Evolutionary conservation across 1,140 invertebrate genomes (phyloP).

Genomic region (Lepidurus apus): DNA sequence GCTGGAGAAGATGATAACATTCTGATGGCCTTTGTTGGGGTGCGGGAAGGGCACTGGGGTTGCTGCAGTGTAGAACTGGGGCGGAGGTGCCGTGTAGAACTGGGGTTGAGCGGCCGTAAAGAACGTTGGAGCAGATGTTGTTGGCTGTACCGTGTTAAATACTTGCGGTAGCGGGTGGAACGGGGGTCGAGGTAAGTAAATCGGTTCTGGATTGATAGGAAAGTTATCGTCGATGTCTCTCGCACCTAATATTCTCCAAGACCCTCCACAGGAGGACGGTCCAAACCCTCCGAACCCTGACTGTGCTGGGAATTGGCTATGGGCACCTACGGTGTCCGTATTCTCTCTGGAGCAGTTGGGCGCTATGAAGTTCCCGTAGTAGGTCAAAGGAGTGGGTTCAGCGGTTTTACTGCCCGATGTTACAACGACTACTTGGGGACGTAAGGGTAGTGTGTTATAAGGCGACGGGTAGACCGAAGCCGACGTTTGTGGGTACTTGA

Average conservation of each 20-base stretch:
- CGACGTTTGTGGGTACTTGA: constrained; percentile 2
- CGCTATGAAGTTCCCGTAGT: not conserved
- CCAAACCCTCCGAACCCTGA: not conserved
- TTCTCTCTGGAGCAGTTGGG: constrained; percentile 10
- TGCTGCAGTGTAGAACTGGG: not conserved
- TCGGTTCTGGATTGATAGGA: not conserved
- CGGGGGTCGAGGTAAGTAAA: not conserved
- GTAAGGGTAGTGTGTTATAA: not conserved
- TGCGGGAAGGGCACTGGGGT: not conserved
- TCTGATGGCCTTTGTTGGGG: not conserved
- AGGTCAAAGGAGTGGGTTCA: not conserved
- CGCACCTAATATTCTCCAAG: not conserved
- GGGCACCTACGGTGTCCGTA: not conserved
- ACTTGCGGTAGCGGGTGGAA: not conserved
- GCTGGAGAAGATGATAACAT: not conserved
- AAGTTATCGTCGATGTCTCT: not conserved
- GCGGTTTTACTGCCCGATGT: not conserved
- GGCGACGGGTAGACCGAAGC: not conserved
- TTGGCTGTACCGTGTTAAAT: not conserved
- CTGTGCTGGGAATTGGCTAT: not conserved
- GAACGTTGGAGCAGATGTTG: not conserved
- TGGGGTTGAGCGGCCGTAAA: not conserved
- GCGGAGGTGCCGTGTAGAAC: not conserved
- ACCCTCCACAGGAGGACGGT: not conserved
- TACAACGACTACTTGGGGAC: constrained; percentile 8